Conservation (phyloP, 2,797 vertebrate species). For the Lerista edwardsae region DNA sequence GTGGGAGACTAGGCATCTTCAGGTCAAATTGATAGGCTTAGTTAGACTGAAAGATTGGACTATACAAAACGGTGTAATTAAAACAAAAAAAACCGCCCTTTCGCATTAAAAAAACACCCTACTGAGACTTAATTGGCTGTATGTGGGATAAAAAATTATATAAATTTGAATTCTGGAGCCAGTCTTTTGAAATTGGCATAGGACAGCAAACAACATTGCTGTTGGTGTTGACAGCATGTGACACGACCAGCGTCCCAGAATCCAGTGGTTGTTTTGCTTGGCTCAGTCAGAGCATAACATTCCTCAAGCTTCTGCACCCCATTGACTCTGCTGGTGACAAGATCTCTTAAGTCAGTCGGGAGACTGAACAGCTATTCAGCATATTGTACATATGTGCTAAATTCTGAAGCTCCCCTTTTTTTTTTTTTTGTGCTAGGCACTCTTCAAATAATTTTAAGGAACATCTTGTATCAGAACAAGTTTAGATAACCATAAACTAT, state of each 20-base stretch:
- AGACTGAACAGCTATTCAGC: slow-evolving; percentile 66
- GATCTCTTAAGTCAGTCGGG: slow-evolving; percentile 81
- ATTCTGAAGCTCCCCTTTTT: slow-evolving; percentile 49
- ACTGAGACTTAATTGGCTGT: slow-evolving; percentile 56
- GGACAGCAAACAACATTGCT: slow-evolving; percentile 81
- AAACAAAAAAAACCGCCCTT: slow-evolving; percentile 38
- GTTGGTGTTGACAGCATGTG: slow-evolving; percentile 78
- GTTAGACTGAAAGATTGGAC: slow-evolving; percentile 31
- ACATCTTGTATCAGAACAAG: slow-evolving; percentile 62
- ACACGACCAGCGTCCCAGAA: slow-evolving; percentile 76
- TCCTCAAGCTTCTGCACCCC: slow-evolving; percentile 80
- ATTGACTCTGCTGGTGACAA: slow-evolving; percentile 85
- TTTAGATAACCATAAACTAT: slow-evolving; percentile 58
- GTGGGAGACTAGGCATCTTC: background rate
- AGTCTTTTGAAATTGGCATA: slow-evolving; percentile 75
- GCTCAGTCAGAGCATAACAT: slow-evolving; percentile 79
- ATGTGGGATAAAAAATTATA: slow-evolving; percentile 55
- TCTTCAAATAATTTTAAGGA: slow-evolving; percentile 64
- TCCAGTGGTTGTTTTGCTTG: slow-evolving; percentile 81
- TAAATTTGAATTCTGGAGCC: slow-evolving; percentile 69
- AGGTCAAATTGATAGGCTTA: background rate
- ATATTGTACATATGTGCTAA: slow-evolving; percentile 64
- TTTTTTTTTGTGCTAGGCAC: slow-evolving; percentile 65
- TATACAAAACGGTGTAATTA: background rate
- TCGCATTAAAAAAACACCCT: slow-evolving; percentile 64